A percentile compares a stretch with the other conserved stretches of the same genome.
phyloP scores from a whole-genome alignment of 2,113 vertebrate species.

The Reinhardtius hippoglossoides region DNA sequence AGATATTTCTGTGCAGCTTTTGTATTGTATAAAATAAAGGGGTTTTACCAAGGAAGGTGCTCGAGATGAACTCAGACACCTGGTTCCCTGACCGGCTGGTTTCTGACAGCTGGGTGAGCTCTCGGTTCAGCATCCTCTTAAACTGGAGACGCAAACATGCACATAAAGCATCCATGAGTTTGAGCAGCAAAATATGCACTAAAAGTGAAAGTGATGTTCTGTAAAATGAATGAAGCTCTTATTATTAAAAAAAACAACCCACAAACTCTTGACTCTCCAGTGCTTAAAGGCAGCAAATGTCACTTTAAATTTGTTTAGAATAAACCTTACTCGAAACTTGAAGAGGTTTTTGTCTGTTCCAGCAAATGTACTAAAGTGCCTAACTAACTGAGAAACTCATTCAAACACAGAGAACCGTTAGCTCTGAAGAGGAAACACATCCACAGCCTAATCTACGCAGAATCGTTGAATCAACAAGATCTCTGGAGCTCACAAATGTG shows the following conservation, averaged over 20 bases:
- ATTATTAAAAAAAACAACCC: background rate
- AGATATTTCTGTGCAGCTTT: background rate
- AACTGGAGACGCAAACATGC: constrained; percentile 81
- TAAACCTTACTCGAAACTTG: background rate
- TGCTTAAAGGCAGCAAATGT: background rate
- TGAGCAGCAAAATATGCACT: constrained; percentile 8
- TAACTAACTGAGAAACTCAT: background rate
- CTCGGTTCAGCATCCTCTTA: constrained; percentile 94
- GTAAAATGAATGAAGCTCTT: background rate
- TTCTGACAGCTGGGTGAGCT: constrained; percentile 92
- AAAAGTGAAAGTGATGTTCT: background rate
- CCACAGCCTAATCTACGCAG: background rate
- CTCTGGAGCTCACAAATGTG: constrained; percentile 16
- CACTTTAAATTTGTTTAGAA: background rate
- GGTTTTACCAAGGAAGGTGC: constrained; percentile 87
- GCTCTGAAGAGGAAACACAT: constrained; percentile 12
- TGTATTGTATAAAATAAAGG: background rate
- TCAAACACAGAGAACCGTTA: background rate
- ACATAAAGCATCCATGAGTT: constrained; percentile 10
- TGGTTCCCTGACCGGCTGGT: constrained; percentile 95
- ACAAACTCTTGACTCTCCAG: background rate
- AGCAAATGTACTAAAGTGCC: background rate
- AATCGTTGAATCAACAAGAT: background rate
- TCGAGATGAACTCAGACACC: constrained; percentile 94
- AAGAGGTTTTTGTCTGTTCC: background rate